phyloP scores from a whole-genome alignment of 2,888 invertebrate genomes.

The Sesamia inferens region DNA sequence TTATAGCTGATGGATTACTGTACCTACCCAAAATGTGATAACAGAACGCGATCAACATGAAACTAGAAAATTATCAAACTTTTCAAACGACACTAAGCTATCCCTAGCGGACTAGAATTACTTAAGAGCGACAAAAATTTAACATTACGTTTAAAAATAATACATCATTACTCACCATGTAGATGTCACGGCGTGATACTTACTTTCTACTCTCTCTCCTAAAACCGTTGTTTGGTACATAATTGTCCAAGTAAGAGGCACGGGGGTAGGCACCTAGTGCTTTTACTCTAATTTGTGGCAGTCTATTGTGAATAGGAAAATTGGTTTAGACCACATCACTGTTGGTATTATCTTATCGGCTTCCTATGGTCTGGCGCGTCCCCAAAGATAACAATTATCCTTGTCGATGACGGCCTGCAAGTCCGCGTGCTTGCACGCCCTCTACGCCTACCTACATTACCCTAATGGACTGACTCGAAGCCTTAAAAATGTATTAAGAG shows the following conservation, averaged over 20 bases:
- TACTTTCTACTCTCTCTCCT: slow-evolving; percentile 82
- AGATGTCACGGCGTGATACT: slow-evolving; percentile 70
- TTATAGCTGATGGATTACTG: slow-evolving; percentile 59
- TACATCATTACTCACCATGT: slow-evolving; percentile 73
- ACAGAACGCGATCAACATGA: slow-evolving; percentile 49
- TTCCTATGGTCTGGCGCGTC: slow-evolving; percentile 70
- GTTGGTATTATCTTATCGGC: slow-evolving; percentile 71
- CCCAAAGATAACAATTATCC: slow-evolving; percentile 64
- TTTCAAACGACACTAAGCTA: slow-evolving; percentile 48
- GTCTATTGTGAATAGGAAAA: slow-evolving; percentile 63
- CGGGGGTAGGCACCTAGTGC: slow-evolving; percentile 71
- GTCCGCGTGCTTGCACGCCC: slow-evolving; percentile 35
- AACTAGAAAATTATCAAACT: slow-evolving; percentile 45
- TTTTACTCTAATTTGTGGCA: slow-evolving; percentile 76
- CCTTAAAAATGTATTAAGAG: slow-evolving; percentile 73
- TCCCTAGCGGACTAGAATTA: slow-evolving; percentile 64
- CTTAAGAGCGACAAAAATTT: slow-evolving; percentile 42
- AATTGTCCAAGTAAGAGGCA: slow-evolving; percentile 64
- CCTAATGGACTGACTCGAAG: slow-evolving; percentile 76
- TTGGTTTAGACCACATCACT: slow-evolving; percentile 58
- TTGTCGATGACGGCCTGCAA: slow-evolving; percentile 21
- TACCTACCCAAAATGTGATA: slow-evolving; percentile 58
- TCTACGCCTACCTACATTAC: slow-evolving; percentile 62
- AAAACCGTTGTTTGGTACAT: slow-evolving; percentile 70
- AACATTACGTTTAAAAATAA: slow-evolving; percentile 56